Percentiles rank a stretch among this genome's conserved stretches.
phyloP scores from a whole-genome alignment of 2,113 vertebrate species.

The Lipophrys pholis region DNA sequence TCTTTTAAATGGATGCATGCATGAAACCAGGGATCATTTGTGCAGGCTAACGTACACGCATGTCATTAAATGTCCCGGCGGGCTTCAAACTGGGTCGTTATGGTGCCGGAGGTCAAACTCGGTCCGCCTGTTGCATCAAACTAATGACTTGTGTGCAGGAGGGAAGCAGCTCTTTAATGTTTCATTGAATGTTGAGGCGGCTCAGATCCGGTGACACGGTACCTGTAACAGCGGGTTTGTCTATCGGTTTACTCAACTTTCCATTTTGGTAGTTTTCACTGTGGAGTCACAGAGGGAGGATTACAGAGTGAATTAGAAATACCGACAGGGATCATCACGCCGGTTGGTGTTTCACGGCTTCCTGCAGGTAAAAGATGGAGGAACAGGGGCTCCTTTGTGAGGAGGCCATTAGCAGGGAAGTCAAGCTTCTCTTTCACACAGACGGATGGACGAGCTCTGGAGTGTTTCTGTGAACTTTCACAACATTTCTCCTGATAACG shows the following conservation, averaged over 20 bases:
- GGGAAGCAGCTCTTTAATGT: slow-evolving; percentile 47
- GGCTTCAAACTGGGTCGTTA: not conserved
- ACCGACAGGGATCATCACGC: too few relatives aligned
- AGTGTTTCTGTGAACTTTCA: not conserved
- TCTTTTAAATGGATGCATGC: not conserved
- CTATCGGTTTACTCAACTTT: not conserved
- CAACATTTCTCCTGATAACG: not conserved
- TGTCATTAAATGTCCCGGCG: not conserved
- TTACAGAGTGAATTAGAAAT: too few relatives aligned
- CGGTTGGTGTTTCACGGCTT: too few relatives aligned
- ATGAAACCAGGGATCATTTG: not conserved
- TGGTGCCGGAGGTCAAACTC: not conserved
- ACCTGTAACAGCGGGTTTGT: not conserved
- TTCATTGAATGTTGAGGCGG: slow-evolving; percentile 21
- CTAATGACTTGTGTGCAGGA: slow-evolving; percentile 40
- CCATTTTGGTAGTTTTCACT: not conserved
- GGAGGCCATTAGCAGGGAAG: not conserved
- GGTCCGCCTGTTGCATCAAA: not conserved
- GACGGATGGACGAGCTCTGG: not conserved
- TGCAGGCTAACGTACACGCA: not conserved
- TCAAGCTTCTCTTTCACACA: slow-evolving; percentile 7
- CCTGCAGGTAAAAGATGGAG: too few relatives aligned
- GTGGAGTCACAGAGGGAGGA: not conserved
- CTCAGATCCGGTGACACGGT: too few relatives aligned
- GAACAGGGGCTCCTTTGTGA: not conserved